These are phyloP conservation scores for Drosophila nigromelanica DNA, from an alignment of 1,140 invertebrate species.

Conservation along the genomic window DNA sequence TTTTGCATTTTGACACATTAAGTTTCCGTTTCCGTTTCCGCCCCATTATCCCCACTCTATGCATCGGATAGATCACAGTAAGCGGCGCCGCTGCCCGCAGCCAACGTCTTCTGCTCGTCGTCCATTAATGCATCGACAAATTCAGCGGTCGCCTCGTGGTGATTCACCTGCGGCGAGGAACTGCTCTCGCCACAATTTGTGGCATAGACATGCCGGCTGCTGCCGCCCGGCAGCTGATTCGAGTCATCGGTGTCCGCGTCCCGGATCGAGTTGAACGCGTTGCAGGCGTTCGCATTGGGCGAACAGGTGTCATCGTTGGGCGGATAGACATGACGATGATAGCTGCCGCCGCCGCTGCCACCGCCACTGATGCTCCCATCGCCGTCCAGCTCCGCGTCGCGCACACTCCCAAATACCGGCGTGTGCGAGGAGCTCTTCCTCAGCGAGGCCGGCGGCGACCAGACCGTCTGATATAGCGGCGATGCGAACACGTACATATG, in stretches of 20 bases:
- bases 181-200: conserved; percentile 81
- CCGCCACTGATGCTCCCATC: conserved; percentile 70
- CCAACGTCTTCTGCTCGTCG: conserved; percentile 63
- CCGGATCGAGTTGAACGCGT: conserved; percentile 82
- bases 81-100: conserved; percentile 41
- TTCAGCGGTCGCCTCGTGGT: conserved; percentile 64
- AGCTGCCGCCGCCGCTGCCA: conserved; percentile 67
- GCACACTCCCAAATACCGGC: conserved; percentile 80
- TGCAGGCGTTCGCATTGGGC: conserved; percentile 76
- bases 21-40: conserved; percentile 3
- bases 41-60: conserved; percentile 32
- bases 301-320: conserved; percentile 81
- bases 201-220: conserved; percentile 77
- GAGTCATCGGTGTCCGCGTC: conserved; percentile 81
- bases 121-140: conserved; percentile 69
- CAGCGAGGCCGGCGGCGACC: conserved; percentile 81
- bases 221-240: conserved; percentile 66
- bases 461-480: conserved; percentile 81
- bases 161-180: conserved; percentile 79
- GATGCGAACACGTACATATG: conserved; percentile 83
- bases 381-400: conserved; percentile 77
- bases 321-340: conserved; percentile 79
- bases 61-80: conserved; percentile 80
- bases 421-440: conserved; percentile 81
- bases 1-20: conserved; percentile 63